Evolutionary conservation across 2,113 vertebrate genomes (phyloP), one percentile per base, ranked within the genome.

Genomic region (Paratilapia polleni): DNA sequence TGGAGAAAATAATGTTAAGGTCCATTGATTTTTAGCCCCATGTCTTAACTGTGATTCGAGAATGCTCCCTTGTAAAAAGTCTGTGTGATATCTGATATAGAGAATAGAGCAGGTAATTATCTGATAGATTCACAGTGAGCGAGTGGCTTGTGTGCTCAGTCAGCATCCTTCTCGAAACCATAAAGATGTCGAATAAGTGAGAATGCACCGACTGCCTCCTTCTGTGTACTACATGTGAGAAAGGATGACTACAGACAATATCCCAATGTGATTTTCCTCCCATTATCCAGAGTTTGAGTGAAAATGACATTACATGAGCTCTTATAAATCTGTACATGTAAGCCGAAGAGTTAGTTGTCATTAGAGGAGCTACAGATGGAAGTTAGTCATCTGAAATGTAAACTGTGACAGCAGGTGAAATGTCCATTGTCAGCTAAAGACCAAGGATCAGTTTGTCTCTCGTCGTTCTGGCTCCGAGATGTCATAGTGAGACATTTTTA

Each of bases 191-290:
- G 36, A 41, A 36, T 41, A 38, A 0, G n/a, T 0, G 2, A 66
- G 38, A 24, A 17, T 1, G 47, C 2, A 43, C 13, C 0, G n/a
- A 66, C 0, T 38, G 22, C 5, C 47, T 15, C 47, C 47, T 19
- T 6, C 15, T 17, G 47, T 49, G 15, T 49, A 17, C 15, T 49
- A 7, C 15, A 49, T 49, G 47, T 17, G 47, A 49, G 7, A 66
- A 14, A 38, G 1, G 7, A 24, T 31, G 28, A 31, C 28, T 31
- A 4, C 28, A 31, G 28, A 31, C 28, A 31, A 31, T 31, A 4
- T 31, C 28, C 28, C 28, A 31, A 31, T 31, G 28, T 31, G 28
- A 31, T 31, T 31, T 31, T 31, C 28, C 28, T 31, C 28, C 28
- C 4, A 4, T 31, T 31, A 31, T 31, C 4, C 28, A 31, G 28